Percentiles rank a stretch among this genome's conserved stretches.
phyloP scores from a whole-genome alignment of 2,888 invertebrate genomes.

The Andrena trimmerana region DNA sequence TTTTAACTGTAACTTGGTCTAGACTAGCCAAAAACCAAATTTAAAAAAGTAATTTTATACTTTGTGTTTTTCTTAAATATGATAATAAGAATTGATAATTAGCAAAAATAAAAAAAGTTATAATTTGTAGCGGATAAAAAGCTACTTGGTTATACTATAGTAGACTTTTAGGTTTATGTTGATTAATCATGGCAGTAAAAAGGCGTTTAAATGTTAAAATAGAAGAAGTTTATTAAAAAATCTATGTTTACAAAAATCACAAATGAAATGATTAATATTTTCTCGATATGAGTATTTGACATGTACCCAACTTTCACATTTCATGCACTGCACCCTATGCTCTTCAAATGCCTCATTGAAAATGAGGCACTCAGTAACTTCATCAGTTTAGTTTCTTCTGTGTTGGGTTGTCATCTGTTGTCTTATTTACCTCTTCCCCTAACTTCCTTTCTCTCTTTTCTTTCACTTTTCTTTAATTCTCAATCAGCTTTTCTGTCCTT shows the following conservation, averaged over 20 bases:
- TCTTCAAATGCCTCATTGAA: background rate
- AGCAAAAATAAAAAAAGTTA: background rate
- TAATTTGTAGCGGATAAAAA: background rate
- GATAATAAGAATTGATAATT: no score
- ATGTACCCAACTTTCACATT: background rate
- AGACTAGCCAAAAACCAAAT: background rate
- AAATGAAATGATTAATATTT: background rate
- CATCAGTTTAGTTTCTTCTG: background rate
- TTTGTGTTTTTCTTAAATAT: background rate
- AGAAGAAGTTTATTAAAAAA: background rate
- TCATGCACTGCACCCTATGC: background rate
- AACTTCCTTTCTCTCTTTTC: no score
- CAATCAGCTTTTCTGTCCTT: no score
- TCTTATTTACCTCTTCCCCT: no score
- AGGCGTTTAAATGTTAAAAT: background rate
- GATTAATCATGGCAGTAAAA: background rate
- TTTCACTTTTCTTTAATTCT: no score
- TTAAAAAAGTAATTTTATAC: background rate
- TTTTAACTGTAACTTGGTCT: background rate
- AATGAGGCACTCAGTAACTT: background rate
- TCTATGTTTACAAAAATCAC: background rate
- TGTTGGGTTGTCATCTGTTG: background rate
- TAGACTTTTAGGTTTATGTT: background rate
- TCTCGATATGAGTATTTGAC: background rate
- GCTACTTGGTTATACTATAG: background rate